Percentiles rank a stretch among this genome's conserved stretches.
Conservation (phyloP, 2,888 invertebrate species). For the Platycnemis pennipes region DNA sequence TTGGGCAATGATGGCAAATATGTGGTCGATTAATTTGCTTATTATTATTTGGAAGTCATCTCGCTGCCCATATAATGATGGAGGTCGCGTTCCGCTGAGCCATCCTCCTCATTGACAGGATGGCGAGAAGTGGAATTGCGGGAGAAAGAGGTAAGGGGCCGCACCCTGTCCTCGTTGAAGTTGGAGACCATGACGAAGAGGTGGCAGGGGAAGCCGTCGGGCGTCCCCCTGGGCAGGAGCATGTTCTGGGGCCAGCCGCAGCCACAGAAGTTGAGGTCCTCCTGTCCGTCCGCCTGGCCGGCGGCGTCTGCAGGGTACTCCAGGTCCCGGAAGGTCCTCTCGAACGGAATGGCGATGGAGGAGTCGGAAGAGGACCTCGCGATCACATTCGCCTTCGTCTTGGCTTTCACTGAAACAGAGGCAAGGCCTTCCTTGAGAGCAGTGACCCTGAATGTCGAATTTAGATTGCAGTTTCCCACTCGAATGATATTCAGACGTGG, state of each 20-base stretch:
- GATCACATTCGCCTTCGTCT: slow-evolving; percentile 81
- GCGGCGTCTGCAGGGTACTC: slow-evolving; percentile 84
- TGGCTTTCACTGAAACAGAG: slow-evolving; percentile 37
- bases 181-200: slow-evolving; percentile 78
- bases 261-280: slow-evolving; percentile 90
- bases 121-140: no score
- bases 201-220: slow-evolving; percentile 76
- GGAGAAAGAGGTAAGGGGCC: no score
- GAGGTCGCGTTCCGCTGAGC: no score
- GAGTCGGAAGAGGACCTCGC: slow-evolving; percentile 86
- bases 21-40: no score
- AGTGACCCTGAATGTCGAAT: no score
- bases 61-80: no score
- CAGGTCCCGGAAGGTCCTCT: slow-evolving; percentile 88
- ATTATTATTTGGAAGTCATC: no score
- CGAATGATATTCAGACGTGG: no score
- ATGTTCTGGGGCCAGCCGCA: slow-evolving; percentile 86
- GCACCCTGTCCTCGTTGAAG: slow-evolving; percentile 75
- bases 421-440: no score
- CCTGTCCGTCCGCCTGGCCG: slow-evolving; percentile 78
- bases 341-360: slow-evolving; percentile 91
- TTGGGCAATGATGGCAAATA: no score
- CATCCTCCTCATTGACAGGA: no score
- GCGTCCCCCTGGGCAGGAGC: slow-evolving; percentile 80
- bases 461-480: no score